These are phyloP conservation scores for Turnix velox DNA, from an alignment of 2,113 vertebrate species.

Conservation along the genomic window DNA sequence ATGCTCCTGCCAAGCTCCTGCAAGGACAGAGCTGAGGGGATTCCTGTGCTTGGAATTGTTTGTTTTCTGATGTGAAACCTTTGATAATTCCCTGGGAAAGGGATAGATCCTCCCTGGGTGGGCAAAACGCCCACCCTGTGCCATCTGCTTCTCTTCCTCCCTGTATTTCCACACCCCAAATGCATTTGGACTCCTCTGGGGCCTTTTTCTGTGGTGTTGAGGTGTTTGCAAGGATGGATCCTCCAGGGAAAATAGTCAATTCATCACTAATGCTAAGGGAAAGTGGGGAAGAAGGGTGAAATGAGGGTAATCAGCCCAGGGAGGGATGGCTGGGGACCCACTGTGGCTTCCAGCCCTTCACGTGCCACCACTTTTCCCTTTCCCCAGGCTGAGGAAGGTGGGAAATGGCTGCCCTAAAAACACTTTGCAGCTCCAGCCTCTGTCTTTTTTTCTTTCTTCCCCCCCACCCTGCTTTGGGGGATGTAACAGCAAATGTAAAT, in stretches of 20 bases:
- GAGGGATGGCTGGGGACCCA: neutral
- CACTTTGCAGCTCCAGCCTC: neutral
- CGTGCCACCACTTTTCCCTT: rapidly evolving
- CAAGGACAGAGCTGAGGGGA: neutral
- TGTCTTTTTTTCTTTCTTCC: no score
- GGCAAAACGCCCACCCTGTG: rapidly evolving
- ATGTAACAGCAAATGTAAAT: neutral
- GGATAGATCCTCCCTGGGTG: rapidly evolving
- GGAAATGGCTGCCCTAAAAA: neutral
- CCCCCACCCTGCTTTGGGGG: neutral
- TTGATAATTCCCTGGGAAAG: neutral
- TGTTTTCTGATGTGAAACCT: neutral
- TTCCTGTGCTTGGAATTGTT: neutral
- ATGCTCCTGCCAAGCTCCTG: neutral
- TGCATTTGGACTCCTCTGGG: rapidly evolving
- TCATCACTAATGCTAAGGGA: rapidly evolving
- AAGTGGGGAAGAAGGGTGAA: neutral
- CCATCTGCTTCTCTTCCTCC: neutral
- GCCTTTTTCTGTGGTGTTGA: neutral
- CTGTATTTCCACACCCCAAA: neutral
- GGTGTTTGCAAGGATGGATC: neutral
- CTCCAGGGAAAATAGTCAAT: rapidly evolving
- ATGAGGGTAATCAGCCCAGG: rapidly evolving
- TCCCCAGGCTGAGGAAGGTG: rapidly evolving
- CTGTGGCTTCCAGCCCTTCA: neutral